phyloP scores from a whole-genome alignment of 1,140 invertebrate species.

The Antheraea mylitta region DNA sequence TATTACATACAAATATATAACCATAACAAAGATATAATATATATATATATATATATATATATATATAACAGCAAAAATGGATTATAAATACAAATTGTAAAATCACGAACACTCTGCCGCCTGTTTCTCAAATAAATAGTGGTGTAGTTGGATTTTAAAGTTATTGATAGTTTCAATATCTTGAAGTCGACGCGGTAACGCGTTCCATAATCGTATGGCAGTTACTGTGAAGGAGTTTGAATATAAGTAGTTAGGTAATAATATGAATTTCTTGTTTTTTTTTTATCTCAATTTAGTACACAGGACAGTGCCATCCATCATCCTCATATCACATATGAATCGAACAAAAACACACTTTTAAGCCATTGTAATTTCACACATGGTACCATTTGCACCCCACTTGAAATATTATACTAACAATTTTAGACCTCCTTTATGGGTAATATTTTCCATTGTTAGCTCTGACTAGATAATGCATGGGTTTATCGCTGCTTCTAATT shows the following conservation, averaged over 20 bases:
- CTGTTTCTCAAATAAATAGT: too few relatives aligned
- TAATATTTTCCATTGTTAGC: conserved; percentile 67
- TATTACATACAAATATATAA: too few relatives aligned
- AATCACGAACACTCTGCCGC: too few relatives aligned
- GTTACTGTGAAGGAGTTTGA: too few relatives aligned
- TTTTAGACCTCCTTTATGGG: conserved; percentile 58
- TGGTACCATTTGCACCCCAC: conserved; percentile 60
- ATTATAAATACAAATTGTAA: too few relatives aligned
- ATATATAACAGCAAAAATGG: too few relatives aligned
- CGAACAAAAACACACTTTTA: conserved; percentile 60
- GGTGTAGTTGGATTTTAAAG: too few relatives aligned
- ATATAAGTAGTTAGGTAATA: conserved; percentile 3
- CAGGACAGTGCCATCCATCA: conserved; percentile 54
- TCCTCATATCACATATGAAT: conserved; percentile 27
- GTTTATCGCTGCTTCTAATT: conserved; percentile 69
- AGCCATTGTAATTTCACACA: conserved; percentile 71
- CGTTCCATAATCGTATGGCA: too few relatives aligned
- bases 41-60: too few relatives aligned
- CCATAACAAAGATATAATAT: too few relatives aligned
- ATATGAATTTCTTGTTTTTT: not conserved
- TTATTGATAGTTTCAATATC: too few relatives aligned
- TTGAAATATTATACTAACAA: conserved; percentile 74
- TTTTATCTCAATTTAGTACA: not conserved
- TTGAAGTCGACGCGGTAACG: too few relatives aligned
- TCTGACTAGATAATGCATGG: conserved; percentile 75